These are phyloP conservation scores for Tauraco hartlaubi DNA, from an alignment of 2,797 vertebrate genomes.

Conservation along the genomic window DNA sequence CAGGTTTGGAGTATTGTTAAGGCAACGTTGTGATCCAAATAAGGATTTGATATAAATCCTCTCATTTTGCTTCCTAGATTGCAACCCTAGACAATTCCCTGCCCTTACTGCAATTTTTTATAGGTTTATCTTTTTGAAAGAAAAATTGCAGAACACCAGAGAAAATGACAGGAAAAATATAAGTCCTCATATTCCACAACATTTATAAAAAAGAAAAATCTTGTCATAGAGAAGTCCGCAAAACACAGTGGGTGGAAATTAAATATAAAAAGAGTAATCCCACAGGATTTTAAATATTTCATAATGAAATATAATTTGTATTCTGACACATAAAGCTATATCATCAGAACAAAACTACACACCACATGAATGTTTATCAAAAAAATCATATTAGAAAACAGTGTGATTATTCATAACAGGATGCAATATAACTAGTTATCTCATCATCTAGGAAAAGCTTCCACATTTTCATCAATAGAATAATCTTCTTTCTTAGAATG, in stretches of 20 bases:
- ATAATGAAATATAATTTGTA: slow-evolving; percentile 41
- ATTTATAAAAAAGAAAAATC: background rate
- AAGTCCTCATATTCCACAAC: background rate
- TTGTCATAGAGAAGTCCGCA: background rate
- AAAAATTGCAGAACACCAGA: background rate
- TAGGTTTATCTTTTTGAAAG: background rate
- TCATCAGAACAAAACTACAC: background rate
- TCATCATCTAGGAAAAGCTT: background rate
- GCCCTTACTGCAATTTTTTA: background rate
- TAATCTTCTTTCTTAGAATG: slow-evolving; percentile 2
- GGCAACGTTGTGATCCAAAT: background rate
- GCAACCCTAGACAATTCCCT: background rate
- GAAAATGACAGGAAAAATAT: background rate
- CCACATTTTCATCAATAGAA: background rate
- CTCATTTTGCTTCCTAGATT: background rate
- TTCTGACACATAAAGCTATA: background rate
- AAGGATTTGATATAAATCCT: background rate
- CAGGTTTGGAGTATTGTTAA: background rate
- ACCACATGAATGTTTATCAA: background rate
- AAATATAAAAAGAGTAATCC: slow-evolving; percentile 36
- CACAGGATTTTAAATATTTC: slow-evolving; percentile 52
- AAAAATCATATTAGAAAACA: background rate
- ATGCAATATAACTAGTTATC: background rate
- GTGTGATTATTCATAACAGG: slow-evolving; percentile 13
- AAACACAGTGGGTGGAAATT: background rate